Conservation (phyloP, 2,797 vertebrate species). For the Dipus sagitta region DNA sequence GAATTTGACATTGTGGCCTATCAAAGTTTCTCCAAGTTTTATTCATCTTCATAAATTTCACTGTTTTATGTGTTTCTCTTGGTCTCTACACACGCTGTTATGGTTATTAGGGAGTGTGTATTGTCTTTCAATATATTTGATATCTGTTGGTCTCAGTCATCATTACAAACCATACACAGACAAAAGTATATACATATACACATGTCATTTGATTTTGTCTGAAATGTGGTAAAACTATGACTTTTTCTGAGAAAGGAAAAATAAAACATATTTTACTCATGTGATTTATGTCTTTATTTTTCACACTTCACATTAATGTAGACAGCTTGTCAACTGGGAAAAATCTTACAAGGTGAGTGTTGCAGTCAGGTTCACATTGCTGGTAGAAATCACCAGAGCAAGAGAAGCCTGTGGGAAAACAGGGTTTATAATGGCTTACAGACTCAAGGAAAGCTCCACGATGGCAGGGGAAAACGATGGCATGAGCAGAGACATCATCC, state of each 20-base stretch:
- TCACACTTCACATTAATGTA: neutral
- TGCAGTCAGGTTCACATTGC: no score
- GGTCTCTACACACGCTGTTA: neutral
- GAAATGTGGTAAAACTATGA: neutral
- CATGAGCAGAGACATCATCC: no score
- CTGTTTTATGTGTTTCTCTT: neutral
- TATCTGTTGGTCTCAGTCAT: neutral
- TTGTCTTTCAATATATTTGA: neutral
- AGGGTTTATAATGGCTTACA: no score
- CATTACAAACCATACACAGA: no score
- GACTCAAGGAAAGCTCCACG: no score
- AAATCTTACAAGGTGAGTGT: neutral
- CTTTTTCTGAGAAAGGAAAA: neutral
- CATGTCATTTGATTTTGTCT: neutral
- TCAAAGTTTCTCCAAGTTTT: neutral
- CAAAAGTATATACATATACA: no score
- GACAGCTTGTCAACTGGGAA: neutral
- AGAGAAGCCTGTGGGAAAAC: no score
- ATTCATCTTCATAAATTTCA: neutral
- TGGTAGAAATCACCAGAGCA: no score
- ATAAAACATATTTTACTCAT: neutral
- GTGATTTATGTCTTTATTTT: neutral
- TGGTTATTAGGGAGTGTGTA: rapidly evolving
- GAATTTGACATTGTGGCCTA: neutral
- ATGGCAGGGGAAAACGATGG: no score